Conservation (phyloP, 2,113 vertebrate species). For the Loxodonta africana region DNA sequence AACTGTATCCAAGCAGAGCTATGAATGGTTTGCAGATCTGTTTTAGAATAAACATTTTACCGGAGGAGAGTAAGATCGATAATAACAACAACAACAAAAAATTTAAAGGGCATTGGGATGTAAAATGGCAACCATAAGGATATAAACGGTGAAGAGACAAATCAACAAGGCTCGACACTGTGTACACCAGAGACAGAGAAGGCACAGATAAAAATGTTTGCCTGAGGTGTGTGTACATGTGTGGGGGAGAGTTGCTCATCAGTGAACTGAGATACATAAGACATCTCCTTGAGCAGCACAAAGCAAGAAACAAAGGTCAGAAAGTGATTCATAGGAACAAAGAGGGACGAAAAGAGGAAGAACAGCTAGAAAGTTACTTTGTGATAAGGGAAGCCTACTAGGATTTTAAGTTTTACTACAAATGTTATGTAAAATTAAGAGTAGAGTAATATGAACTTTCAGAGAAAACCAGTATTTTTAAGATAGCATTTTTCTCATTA, state of each 20-base stretch:
- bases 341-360: not conserved
- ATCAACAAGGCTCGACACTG: not conserved
- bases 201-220: not conserved
- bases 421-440: not conserved
- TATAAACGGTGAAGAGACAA: not conserved
- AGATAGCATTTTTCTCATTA: not conserved
- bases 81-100: conserved; percentile 38
- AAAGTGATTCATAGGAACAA: not conserved
- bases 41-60: conserved; percentile 48
- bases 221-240: accelerated
- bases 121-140: not conserved
- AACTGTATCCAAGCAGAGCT: not conserved
- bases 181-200: not conserved
- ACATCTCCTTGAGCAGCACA: not conserved
- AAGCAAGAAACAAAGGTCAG: not conserved
- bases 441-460: not conserved
- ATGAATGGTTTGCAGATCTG: not conserved
- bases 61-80: not conserved
- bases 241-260: accelerated
- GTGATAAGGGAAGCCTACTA: not conserved
- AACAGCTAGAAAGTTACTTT: not conserved
- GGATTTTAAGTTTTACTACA: not conserved
- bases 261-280: not conserved
- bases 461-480: not conserved
- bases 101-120: conserved; percentile 18